phyloP scores from a whole-genome alignment of 2,797 vertebrate species.

The Peromyscus eremicus region DNA sequence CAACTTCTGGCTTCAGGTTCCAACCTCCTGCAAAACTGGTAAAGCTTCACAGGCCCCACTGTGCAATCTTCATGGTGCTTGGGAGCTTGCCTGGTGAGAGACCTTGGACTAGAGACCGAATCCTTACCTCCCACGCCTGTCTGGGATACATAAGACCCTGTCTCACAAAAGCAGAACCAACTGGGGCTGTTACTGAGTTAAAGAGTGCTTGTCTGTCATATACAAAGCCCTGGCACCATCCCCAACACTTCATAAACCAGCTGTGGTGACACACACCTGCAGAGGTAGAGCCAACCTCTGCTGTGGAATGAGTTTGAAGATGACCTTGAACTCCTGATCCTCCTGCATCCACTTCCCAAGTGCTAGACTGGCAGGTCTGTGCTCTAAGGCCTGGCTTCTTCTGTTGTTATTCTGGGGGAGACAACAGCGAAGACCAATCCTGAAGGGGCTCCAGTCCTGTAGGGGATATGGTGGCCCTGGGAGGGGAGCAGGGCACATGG shows the following conservation, averaged over 20 bases:
- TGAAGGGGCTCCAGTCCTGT: background rate
- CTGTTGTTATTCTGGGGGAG: background rate
- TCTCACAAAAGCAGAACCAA: background rate
- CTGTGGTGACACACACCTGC: background rate
- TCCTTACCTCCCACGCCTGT: background rate
- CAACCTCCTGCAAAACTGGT: background rate
- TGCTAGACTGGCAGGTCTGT: background rate
- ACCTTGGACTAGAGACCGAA: background rate
- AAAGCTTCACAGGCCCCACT: rapidly evolving
- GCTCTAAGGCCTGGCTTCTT: background rate
- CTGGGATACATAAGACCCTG: background rate
- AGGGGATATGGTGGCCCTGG: background rate
- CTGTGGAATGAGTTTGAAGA: background rate
- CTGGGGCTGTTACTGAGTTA: background rate
- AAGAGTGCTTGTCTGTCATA: background rate
- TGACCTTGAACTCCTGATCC: background rate
- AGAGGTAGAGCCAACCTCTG: background rate
- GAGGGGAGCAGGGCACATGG: background rate
- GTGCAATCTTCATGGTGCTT: too few species aligned
- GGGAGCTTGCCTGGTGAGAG: background rate
- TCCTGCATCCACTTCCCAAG: background rate
- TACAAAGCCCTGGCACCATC: background rate
- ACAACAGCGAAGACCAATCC: background rate
- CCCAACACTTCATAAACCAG: too few species aligned
- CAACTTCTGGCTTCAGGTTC: background rate